Evolutionary conservation across 2,113 vertebrate genomes (phyloP).

Genomic region (Corythornis madagascariensis): DNA sequence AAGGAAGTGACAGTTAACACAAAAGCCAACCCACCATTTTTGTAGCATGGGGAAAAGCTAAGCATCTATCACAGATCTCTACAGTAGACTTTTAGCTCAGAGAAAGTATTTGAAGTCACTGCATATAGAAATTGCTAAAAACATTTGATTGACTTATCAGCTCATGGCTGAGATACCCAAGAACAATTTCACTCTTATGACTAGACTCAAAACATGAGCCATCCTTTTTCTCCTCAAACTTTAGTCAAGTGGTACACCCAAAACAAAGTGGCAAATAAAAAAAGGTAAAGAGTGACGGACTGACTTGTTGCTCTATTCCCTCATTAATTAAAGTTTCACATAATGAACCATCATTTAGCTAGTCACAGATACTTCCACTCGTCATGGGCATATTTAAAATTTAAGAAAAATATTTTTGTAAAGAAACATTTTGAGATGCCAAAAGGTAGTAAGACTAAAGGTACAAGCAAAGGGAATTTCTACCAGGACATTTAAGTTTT

Average conservation of each 20-base stretch:
- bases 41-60: neutral
- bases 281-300: neutral
- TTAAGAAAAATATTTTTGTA: neutral
- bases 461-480: neutral
- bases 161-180: neutral
- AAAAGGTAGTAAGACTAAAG: neutral
- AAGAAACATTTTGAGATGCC: neutral
- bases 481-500: neutral
- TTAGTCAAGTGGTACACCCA: neutral
- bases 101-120: neutral
- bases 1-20: neutral
- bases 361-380: neutral
- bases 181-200: neutral
- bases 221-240: neutral
- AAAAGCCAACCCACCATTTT: neutral
- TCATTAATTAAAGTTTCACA: neutral
- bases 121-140: neutral
- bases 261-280: neutral
- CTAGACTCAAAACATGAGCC: neutral
- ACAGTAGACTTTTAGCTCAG: neutral
- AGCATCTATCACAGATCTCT: neutral
- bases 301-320: neutral
- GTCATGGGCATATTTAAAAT: neutral
- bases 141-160: neutral
- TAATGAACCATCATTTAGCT: neutral